Conservation (phyloP, 2,888 invertebrate species). For the Drosophila rellima region DNA sequence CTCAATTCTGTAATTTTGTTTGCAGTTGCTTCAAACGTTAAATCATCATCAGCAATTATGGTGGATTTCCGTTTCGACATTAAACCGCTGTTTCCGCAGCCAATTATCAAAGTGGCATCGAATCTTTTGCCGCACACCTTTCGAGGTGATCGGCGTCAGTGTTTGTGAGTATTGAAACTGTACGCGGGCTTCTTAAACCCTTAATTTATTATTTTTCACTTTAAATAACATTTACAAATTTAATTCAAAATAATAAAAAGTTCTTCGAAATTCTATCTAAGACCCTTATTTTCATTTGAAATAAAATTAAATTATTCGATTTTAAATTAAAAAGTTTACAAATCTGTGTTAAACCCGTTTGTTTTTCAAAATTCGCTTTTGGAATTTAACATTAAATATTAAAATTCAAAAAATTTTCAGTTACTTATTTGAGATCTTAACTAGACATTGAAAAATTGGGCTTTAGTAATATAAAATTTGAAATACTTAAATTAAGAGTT, state of each 20-base stretch:
- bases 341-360: background rate
- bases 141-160: constrained; percentile 86
- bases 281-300: no score
- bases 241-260: background rate
- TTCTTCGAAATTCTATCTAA: background rate
- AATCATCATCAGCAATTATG: constrained; percentile 64
- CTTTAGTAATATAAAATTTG: background rate
- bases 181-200: constrained; percentile 50
- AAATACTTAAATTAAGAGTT: background rate
- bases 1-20: constrained; percentile 49
- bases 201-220: background rate
- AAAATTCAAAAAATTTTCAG: no score
- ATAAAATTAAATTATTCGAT: no score
- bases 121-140: constrained; percentile 87
- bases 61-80: constrained; percentile 88
- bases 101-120: constrained; percentile 86
- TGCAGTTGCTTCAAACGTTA: constrained; percentile 39
- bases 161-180: constrained; percentile 85
- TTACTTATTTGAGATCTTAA: no score
- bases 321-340: background rate
- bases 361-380: background rate
- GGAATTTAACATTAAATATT: no score
- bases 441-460: background rate
- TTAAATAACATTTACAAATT: background rate
- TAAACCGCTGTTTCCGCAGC: constrained; percentile 86